phyloP scores from a whole-genome alignment of 2,113 vertebrate genomes.

The Tyrannus savana region DNA sequence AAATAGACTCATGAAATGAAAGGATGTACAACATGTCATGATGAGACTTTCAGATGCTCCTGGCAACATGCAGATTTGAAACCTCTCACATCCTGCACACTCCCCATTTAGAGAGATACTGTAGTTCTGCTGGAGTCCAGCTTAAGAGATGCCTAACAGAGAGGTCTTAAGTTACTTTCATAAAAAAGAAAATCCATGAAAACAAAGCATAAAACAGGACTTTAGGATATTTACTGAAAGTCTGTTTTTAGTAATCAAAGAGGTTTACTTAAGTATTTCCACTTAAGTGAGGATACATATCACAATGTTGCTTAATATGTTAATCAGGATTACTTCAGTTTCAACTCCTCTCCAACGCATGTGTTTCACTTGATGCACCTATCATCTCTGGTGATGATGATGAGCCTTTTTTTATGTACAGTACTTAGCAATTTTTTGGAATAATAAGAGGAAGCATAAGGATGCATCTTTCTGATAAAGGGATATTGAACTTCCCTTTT shows the following conservation, averaged over 20 bases:
- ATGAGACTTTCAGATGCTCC: neutral
- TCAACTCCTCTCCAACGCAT: neutral
- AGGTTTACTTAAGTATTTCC: too few species aligned
- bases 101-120: fast-evolving
- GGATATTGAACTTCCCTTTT: neutral
- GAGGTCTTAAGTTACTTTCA: neutral
- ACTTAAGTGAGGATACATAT: too few species aligned
- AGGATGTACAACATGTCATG: neutral
- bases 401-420: neutral
- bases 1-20: neutral
- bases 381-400: neutral
- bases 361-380: neutral
- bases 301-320: neutral
- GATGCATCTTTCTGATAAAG: neutral
- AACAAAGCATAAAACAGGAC: neutral
- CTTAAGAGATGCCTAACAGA: neutral
- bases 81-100: neutral
- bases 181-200: neutral
- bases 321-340: neutral
- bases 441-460: neutral
- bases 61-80: neutral
- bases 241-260: neutral
- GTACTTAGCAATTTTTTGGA: neutral
- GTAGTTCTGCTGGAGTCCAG: neutral
- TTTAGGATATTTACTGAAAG: neutral